Evolutionary conservation across 1,140 invertebrate species (phyloP).

Genomic region (Drosophila miranda): DNA sequence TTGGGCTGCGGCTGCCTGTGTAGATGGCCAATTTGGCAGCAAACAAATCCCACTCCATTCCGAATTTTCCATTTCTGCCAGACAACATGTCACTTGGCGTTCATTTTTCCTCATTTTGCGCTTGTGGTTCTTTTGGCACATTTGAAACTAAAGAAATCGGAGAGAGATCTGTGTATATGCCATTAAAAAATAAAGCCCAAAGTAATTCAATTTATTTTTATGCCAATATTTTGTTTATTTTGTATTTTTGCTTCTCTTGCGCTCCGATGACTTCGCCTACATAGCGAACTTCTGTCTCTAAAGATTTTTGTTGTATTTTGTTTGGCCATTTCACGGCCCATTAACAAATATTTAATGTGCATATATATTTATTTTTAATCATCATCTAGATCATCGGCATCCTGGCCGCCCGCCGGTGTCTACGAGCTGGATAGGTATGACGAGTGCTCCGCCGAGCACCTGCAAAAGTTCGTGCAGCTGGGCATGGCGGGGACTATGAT

Average conservation of each 20-base stretch:
- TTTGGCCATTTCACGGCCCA: constrained; percentile 50
- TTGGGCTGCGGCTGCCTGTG: neutral
- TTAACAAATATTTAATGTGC: constrained; percentile 39
- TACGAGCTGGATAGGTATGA: constrained; percentile 60
- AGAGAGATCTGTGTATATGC: constrained; percentile 25
- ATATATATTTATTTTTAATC: constrained; percentile 21
- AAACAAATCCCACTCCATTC: constrained; percentile 46
- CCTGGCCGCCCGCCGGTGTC: constrained; percentile 63
- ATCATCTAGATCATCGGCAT: constrained; percentile 42
- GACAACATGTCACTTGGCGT: constrained; percentile 64
- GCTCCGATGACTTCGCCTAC: constrained; percentile 28
- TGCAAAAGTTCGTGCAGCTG: constrained; percentile 64
- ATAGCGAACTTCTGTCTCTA: constrained; percentile 39
- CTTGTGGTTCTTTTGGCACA: constrained; percentile 19
- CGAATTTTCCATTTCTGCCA: constrained; percentile 50
- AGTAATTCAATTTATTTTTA: constrained; percentile 69
- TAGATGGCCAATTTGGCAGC: constrained; percentile 67
- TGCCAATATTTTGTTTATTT: constrained; percentile 48
- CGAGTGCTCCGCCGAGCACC: constrained; percentile 58
- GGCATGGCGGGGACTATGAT: constrained; percentile 50
- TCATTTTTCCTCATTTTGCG: constrained; percentile 21
- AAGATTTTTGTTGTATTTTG: constrained; percentile 11
- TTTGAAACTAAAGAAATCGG: constrained; percentile 23
- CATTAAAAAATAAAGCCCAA: constrained; percentile 70
- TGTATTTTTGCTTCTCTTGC: constrained; percentile 9